Evolutionary conservation across 2,113 vertebrate species (phyloP).

Genomic region (Narcine bancroftii): DNA sequence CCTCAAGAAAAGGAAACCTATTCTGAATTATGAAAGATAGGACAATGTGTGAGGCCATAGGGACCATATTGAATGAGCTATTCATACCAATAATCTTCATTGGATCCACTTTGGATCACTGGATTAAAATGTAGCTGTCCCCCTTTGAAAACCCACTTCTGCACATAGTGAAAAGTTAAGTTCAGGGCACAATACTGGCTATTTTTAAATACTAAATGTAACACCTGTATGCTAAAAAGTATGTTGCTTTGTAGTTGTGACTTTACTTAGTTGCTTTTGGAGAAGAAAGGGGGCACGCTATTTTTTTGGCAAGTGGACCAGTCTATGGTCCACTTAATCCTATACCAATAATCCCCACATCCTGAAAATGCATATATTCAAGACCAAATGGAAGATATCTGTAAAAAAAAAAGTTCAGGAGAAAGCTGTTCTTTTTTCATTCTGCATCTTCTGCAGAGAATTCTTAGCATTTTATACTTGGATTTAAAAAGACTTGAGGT

Average conservation of each 20-base stretch:
- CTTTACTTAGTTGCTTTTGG: neutral
- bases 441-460: neutral
- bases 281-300: neutral
- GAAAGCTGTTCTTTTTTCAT: neutral
- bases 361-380: too few relatives aligned
- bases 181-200: neutral
- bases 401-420: neutral
- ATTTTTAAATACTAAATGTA: neutral
- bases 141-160: neutral
- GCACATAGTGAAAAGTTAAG: too few relatives aligned
- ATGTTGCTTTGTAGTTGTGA: neutral
- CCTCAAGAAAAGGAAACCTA: neutral
- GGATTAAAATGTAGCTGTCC: neutral
- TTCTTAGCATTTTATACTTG: neutral
- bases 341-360: too few relatives aligned
- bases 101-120: neutral
- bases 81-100: neutral
- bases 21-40: neutral
- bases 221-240: neutral
- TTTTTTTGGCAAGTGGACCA: neutral
- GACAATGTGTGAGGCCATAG: neutral
- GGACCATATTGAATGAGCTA: neutral
- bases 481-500: neutral
- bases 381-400: too few relatives aligned
- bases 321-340: too few relatives aligned